phyloP scores from a whole-genome alignment of 2,797 vertebrate species.

The Ceyx erithaca region DNA sequence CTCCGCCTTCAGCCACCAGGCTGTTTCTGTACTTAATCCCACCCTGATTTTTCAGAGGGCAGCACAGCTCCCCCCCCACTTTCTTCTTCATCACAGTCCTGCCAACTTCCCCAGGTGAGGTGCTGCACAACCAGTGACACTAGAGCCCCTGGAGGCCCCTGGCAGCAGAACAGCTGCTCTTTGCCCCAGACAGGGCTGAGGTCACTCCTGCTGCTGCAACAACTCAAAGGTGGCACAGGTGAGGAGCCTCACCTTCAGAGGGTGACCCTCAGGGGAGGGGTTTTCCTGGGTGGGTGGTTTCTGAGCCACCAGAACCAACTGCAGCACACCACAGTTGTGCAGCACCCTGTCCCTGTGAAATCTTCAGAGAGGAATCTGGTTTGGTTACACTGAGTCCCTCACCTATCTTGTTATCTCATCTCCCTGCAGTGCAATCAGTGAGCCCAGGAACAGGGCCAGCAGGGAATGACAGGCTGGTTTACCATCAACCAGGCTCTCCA shows the following conservation, averaged over 20 bases:
- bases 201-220: background rate
- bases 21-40: background rate
- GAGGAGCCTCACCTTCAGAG: background rate
- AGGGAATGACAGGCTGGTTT: background rate
- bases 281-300: background rate
- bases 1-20: background rate
- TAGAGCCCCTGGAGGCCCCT: no score
- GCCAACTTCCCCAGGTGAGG: background rate
- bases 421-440: background rate
- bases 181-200: background rate
- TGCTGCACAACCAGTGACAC: background rate
- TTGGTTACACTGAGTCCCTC: background rate
- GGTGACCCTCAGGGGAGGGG: background rate
- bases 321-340: background rate
- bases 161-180: background rate
- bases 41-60: background rate
- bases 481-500: background rate
- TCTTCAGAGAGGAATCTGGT: background rate
- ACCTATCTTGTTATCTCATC: background rate
- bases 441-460: background rate
- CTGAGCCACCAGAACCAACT: background rate
- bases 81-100: background rate
- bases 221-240: no score
- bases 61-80: background rate
- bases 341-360: background rate